phyloP scores from a whole-genome alignment of 2,888 invertebrate genomes.

The Drosophila eohydei region DNA sequence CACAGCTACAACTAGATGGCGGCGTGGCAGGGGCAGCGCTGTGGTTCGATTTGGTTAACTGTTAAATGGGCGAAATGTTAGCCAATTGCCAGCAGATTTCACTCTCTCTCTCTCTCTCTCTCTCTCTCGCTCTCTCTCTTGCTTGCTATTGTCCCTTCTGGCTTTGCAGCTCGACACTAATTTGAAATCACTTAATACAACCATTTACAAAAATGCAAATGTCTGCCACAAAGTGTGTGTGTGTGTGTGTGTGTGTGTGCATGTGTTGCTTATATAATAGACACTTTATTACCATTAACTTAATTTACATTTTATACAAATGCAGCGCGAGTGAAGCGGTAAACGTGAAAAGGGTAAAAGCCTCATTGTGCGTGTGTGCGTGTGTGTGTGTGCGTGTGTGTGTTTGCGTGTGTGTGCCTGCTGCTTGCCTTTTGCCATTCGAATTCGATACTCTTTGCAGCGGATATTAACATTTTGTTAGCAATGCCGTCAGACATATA shows the following conservation, averaged over 20 bases:
- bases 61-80: conserved; percentile 2
- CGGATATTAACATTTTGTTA: neutral
- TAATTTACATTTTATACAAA: conserved; percentile 75
- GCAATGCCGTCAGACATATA: too few relatives aligned
- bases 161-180: conserved; percentile 35
- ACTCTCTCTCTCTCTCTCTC: neutral
- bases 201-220: conserved; percentile 25
- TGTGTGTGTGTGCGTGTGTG: conserved; percentile 18
- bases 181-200: conserved; percentile 70
- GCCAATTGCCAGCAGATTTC: conserved; percentile 20
- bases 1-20: neutral
- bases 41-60: neutral
- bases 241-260: conserved; percentile 2
- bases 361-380: conserved; percentile 18
- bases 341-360: conserved; percentile 58
- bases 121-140: neutral
- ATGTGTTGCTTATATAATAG: conserved; percentile 64
- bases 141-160: neutral
- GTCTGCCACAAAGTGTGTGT: neutral
- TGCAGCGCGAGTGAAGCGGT: conserved; percentile 58
- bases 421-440: conserved; percentile 2
- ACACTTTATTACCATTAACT: conserved; percentile 78
- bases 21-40: neutral
- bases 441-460: conserved; percentile 1
- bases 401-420: neutral